Conservation (phyloP, 2,888 invertebrate genomes). For the Lutraria lutraria region DNA sequence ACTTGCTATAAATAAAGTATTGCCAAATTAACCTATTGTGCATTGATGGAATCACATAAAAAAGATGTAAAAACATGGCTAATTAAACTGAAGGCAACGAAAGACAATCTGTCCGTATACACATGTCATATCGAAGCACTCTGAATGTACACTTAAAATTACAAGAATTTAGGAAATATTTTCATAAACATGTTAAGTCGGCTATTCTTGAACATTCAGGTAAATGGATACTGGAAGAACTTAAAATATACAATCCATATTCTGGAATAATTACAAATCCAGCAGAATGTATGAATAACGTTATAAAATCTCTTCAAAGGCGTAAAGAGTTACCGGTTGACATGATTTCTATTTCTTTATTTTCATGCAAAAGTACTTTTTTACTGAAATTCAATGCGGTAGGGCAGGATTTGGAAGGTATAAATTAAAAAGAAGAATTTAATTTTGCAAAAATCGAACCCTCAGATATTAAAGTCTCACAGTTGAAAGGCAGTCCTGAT, state of each 20-base stretch:
- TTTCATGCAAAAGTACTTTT: neutral
- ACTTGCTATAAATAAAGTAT: conserved; percentile 24
- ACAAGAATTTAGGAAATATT: conserved; percentile 30
- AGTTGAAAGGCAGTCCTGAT: too few species aligned
- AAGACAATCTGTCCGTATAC: neutral
- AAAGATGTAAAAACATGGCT: conserved; percentile 21
- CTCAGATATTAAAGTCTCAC: too few species aligned
- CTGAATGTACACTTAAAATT: neutral
- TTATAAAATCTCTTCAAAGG: conserved; percentile 36
- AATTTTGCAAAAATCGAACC: too few species aligned
- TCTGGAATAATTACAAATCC: conserved; percentile 37
- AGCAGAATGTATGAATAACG: conserved; percentile 45
- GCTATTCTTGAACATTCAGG: conserved; percentile 40
- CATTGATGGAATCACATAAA: conserved; percentile 38
- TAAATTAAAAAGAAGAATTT: too few species aligned
- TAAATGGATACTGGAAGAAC: conserved; percentile 32
- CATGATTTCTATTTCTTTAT: neutral
- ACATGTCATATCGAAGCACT: neutral
- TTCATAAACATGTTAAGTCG: conserved; percentile 8
- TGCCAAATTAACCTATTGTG: conserved; percentile 28
- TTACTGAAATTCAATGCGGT: too few species aligned
- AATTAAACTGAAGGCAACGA: neutral
- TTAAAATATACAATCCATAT: conserved; percentile 33
- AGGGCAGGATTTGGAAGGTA: too few species aligned
- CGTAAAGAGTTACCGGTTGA: conserved; percentile 33